Conservation (phyloP, 2,797 vertebrate species). For the Phrynocephalus guinanensis region DNA sequence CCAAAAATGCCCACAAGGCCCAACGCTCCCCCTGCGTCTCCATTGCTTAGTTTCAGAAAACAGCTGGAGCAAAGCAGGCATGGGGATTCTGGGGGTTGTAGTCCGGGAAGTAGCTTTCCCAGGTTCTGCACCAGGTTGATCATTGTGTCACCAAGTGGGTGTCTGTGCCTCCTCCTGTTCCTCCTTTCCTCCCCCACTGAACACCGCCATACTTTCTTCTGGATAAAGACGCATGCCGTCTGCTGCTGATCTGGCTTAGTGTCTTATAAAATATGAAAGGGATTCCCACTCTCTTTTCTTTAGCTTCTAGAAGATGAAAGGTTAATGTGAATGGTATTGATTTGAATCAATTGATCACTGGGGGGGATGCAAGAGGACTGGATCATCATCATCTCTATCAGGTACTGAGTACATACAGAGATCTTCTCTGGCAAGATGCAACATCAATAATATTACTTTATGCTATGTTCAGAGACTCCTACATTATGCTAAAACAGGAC, state of each 20-base stretch:
- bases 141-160: conserved; percentile 63
- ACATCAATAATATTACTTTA: conserved; percentile 27
- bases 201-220: neutral
- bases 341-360: conserved; percentile 38
- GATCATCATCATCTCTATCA: conserved; percentile 39
- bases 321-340: conserved; percentile 53
- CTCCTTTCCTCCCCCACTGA: neutral
- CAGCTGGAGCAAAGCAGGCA: neutral
- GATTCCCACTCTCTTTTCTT: conserved; percentile 52
- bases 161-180: conserved; percentile 29
- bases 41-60: conserved; percentile 62
- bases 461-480: neutral
- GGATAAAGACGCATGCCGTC: neutral
- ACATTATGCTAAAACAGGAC: conserved; percentile 23
- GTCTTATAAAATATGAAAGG: conserved; percentile 72
- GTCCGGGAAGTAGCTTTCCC: too few relatives aligned
- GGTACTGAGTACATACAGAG: conserved; percentile 27
- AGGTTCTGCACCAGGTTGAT: neutral
- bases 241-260: conserved; percentile 59
- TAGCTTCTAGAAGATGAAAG: conserved; percentile 51
- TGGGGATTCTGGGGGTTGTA: too few relatives aligned
- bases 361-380: conserved; percentile 6
- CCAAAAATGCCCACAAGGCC: conserved; percentile 16
- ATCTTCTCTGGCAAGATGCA: conserved; percentile 49
- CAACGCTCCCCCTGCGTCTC: too few relatives aligned